These are phyloP conservation scores for Macrostomum lignano DNA, from an alignment of 1,140 invertebrate species.

Conservation along the genomic window DNA sequence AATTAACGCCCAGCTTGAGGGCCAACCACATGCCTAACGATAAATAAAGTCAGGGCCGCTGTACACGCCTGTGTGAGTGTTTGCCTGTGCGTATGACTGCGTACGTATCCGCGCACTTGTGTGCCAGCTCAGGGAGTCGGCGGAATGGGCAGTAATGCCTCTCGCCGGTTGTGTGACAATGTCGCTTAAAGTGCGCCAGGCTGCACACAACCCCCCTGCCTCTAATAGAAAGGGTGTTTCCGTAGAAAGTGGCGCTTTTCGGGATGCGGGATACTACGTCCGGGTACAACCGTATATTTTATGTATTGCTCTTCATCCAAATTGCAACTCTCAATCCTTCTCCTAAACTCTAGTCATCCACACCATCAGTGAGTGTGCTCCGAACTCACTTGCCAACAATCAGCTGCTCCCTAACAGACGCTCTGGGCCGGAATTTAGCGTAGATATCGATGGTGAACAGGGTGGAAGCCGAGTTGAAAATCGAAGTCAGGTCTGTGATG, in stretches of 20 bases:
- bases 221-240: not conserved
- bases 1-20: too few relatives aligned
- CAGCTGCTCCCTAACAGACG: slow-evolving; percentile 24
- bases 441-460: slow-evolving; percentile 34
- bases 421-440: slow-evolving; percentile 18
- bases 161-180: too few relatives aligned
- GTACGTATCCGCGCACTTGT: too few relatives aligned
- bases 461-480: slow-evolving; percentile 31
- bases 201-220: not conserved
- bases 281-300: not conserved
- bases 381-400: slow-evolving; percentile 29
- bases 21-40: too few relatives aligned
- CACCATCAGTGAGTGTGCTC: not conserved
- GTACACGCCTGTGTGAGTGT: too few relatives aligned
- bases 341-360: not conserved
- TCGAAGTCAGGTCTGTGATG: slow-evolving; percentile 31
- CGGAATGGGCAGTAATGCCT: too few relatives aligned
- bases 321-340: not conserved
- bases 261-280: not conserved
- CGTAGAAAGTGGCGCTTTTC: not conserved
- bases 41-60: too few relatives aligned
- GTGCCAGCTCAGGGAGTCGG: too few relatives aligned
- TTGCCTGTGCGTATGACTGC: too few relatives aligned
- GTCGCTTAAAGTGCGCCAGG: too few relatives aligned
- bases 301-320: not conserved